Evolutionary conservation across 2,113 vertebrate species (phyloP).

Genomic region (Rhadina sibilatrix): DNA sequence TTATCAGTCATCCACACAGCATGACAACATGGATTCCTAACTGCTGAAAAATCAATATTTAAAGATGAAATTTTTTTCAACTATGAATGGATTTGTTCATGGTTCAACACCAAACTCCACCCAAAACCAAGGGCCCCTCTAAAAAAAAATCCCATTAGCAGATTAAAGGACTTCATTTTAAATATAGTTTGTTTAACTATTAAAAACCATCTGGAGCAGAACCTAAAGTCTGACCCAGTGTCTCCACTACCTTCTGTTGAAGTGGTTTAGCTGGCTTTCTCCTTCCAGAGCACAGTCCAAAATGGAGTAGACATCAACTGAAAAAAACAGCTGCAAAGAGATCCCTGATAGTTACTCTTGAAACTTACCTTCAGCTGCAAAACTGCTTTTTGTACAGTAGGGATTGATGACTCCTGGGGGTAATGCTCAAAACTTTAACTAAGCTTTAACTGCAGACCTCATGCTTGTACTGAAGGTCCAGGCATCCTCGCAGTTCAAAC

Average conservation of each 20-base stretch:
- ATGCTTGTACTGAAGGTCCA: rapidly evolving
- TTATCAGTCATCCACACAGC: background rate
- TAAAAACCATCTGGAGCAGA: background rate
- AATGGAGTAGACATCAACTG: background rate
- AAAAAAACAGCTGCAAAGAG: background rate
- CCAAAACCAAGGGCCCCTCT: rapidly evolving
- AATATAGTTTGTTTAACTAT: background rate
- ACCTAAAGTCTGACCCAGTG: background rate
- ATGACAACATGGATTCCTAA: background rate
- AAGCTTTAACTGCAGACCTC: background rate
- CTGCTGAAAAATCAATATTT: background rate
- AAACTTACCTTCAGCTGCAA: background rate
- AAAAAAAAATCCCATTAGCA: background rate
- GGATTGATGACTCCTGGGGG: background rate
- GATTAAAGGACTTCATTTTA: background rate
- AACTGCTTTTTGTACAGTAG: background rate
- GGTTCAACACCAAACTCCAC: background rate
- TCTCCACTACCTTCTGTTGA: background rate
- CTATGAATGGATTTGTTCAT: background rate
- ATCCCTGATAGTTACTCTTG: background rate
- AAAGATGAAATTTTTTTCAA: background rate
- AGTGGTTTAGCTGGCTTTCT: background rate
- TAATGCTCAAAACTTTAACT: background rate
- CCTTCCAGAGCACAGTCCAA: background rate
- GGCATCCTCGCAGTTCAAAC: background rate